Evolutionary conservation across 2,888 invertebrate species (phyloP), one percentile per base, ranked within the genome.

Genomic region (Bhutanitis thaidina): DNA sequence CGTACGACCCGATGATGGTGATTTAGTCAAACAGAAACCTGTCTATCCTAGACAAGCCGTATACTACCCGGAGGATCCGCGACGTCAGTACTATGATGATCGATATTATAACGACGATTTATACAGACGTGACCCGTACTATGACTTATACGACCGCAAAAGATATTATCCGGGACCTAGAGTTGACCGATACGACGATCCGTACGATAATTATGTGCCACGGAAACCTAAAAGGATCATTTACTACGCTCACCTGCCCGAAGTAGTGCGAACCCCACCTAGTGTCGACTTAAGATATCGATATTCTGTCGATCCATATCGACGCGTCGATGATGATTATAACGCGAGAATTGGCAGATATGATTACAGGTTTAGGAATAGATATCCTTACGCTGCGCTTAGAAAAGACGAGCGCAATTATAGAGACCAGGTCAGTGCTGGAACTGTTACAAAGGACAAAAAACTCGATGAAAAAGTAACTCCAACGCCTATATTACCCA

Each of bases 231-330:
- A 91, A 62, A 88, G 94, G 52, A 92, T 93, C 48, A 93, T 94
- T 50, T 94, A 94, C 66, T 94, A 94, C 60, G 93, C 94, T 0
- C 93, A 93, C 67, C 75, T 94, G 25, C 94, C 94, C 8, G 94
- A 94, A 73, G 91, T 93, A 3, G 91, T 93, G 0, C 81, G 93
- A 46, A 90, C 91, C 15, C 92, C 92, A 14, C 90, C 92, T 7
- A 90, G 87, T 60, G 91, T 91, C 8, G 91, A 91, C 67, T 69
- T 90, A 32, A 76, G 91, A 44, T 91, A 91, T 62, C 78, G 91
- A 60, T 91, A 91, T 59, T 77, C 81, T 0, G 73, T 68, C 0
- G 90, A 88, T 54, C 87, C 90, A 8, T 87, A 89, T 59, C 77
- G 82, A 49, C 80, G 86, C 1, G 75, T 64, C 43, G 86, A 87